Percentiles rank a stretch among this genome's conserved stretches.
Evolutionary conservation across 2,113 vertebrate genomes (phyloP).

Genomic region (Gopherus evgoodei): DNA sequence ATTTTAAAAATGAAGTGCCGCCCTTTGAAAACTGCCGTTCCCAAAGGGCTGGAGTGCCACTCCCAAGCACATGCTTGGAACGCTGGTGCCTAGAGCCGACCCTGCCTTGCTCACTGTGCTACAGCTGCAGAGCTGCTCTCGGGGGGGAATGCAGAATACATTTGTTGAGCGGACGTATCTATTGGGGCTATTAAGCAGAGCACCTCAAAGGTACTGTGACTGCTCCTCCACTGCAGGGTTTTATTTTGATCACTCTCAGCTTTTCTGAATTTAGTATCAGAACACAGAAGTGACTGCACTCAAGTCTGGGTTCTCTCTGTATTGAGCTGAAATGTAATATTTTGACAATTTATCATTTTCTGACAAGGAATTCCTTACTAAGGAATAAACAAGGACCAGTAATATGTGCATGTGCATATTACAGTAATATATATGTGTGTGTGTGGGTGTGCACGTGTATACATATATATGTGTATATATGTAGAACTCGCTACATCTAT

Average conservation of each 20-base stretch:
- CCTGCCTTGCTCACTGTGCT: background rate
- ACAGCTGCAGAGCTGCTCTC: background rate
- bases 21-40: no score
- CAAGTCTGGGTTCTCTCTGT: background rate
- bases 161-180: background rate
- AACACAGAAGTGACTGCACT: background rate
- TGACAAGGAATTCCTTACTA: background rate
- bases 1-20: no score
- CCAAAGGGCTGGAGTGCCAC: no score
- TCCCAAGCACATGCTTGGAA: no score
- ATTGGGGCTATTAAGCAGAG: background rate
- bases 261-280: background rate
- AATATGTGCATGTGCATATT: background rate
- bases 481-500: background rate
- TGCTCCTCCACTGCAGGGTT: no score
- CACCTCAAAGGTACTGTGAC: background rate
- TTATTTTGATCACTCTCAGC: background rate
- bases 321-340: background rate
- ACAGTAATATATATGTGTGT: background rate
- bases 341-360: background rate
- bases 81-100: no score
- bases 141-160: background rate
- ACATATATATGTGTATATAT: no score
- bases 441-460: no score
- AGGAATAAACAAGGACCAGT: background rate